Conservation (phyloP, 1,140 invertebrate genomes). For the Spodoptera frugiperda region DNA sequence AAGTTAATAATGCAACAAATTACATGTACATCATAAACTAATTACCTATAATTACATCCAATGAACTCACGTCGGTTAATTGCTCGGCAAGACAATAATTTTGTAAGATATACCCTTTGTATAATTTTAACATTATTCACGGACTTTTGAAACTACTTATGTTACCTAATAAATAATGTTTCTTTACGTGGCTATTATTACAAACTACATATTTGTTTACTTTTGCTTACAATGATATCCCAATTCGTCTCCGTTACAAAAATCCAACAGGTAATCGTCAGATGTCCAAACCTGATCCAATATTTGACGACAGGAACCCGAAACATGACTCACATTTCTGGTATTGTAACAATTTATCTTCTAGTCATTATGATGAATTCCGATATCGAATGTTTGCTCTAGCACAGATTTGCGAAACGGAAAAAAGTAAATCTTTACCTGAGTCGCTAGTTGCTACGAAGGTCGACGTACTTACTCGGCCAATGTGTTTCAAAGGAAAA, state of each 20-base stretch:
- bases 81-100: no score
- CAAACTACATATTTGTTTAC: no score
- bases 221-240: no score
- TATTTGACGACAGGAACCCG: background rate
- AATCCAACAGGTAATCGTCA: background rate
- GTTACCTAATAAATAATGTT: no score
- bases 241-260: background rate
- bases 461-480: conserved; percentile 1
- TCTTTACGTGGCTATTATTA: no score
- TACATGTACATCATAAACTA: no score
- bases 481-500: background rate
- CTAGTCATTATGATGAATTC: background rate
- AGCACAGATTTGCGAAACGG: conserved; percentile 6
- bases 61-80: no score
- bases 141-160: no score
- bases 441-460: background rate
- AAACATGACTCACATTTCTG: background rate
- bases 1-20: no score
- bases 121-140: no score
- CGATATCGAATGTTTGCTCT: background rate
- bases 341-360: background rate
- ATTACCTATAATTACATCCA: no score
- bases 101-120: no score
- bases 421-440: conserved; percentile 22
- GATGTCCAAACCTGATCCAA: background rate